Percentiles rank a stretch among this genome's conserved stretches.
Conservation (phyloP, 2,888 invertebrate species). For the Pollenia labialis region DNA sequence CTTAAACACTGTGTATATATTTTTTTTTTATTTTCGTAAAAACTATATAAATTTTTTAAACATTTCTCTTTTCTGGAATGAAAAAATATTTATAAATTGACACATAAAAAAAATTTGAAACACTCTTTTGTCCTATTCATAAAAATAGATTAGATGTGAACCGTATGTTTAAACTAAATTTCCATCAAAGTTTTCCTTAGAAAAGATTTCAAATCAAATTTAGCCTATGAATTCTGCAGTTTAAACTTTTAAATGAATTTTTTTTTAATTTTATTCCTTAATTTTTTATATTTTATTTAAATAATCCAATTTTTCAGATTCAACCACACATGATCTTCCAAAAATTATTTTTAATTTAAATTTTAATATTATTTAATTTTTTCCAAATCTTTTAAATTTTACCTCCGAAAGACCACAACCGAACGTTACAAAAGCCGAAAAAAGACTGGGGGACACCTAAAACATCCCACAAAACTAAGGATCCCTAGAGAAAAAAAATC, state of each 20-base stretch:
- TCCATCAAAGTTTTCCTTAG: too few species aligned
- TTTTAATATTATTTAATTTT: background rate
- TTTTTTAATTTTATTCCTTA: background rate
- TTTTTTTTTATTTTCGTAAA: slow-evolving; percentile 4
- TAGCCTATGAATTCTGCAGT: too few species aligned
- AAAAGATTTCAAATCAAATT: too few species aligned
- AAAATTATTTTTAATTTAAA: slow-evolving; percentile 1
- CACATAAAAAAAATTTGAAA: slow-evolving; percentile 10
- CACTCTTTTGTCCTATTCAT: too few species aligned
- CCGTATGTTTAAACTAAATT: too few species aligned
- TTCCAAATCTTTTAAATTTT: slow-evolving; percentile 8
- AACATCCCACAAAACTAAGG: slow-evolving; percentile 52
- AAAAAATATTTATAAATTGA: slow-evolving; percentile 35
- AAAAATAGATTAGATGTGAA: too few species aligned
- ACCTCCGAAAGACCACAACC: slow-evolving; percentile 66
- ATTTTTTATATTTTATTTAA: background rate
- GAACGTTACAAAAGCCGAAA: slow-evolving; percentile 68
- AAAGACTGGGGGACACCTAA: slow-evolving; percentile 63
- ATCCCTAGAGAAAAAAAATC: slow-evolving; percentile 47
- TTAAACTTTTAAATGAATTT: too few species aligned
- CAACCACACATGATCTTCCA: background rate
- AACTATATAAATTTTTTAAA: background rate
- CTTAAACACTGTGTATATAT: background rate
- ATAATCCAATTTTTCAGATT: background rate
- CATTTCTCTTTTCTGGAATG: slow-evolving; percentile 23